Evolutionary conservation across 2,113 vertebrate genomes (phyloP).

Genomic region (Centropus unirufus): DNA sequence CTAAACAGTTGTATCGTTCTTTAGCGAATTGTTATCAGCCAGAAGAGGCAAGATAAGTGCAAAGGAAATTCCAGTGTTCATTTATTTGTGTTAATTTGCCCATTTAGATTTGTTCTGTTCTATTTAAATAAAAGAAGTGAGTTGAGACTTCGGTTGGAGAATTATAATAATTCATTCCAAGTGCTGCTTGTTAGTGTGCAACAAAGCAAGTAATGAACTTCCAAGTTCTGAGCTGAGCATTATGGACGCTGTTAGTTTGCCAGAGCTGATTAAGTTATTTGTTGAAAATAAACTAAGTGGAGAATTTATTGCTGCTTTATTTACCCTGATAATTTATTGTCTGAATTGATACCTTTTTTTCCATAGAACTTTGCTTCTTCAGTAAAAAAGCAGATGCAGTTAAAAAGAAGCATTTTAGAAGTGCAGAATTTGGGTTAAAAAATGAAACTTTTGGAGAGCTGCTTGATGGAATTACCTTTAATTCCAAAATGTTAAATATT

Average conservation of each 20-base stretch:
- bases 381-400: neutral
- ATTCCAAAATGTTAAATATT: neutral
- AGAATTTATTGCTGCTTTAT: neutral
- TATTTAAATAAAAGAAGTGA: neutral
- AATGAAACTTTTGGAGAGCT: neutral
- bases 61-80: neutral
- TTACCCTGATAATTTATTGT: neutral
- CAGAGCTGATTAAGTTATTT: neutral
- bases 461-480: neutral
- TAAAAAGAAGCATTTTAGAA: neutral
- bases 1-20: neutral
- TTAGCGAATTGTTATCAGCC: neutral
- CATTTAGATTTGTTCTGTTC: neutral
- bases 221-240: neutral
- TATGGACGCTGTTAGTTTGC: neutral
- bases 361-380: neutral
- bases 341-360: neutral
- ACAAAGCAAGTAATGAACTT: neutral
- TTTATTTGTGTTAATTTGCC: neutral
- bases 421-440: neutral
- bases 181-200: rapidly evolving
- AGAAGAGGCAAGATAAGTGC: neutral
- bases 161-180: neutral
- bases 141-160: neutral
- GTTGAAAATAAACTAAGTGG: neutral